Evolutionary conservation across 2,797 vertebrate species (phyloP).

Genomic region (Lerista edwardsae): DNA sequence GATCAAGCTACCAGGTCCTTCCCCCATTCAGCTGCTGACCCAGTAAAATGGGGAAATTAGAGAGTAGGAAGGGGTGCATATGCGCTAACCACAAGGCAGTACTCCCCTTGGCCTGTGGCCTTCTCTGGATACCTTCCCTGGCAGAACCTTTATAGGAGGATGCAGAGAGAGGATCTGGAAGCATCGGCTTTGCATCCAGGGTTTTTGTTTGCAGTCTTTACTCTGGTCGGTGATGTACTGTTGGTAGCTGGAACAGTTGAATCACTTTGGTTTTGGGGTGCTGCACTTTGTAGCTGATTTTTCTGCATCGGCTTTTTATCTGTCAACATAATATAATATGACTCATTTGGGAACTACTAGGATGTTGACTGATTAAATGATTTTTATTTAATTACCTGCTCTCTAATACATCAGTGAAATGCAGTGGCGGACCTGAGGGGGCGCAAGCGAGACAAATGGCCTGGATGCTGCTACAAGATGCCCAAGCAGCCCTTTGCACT

Average conservation of each 20-base stretch:
- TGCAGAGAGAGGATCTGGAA: conserved; percentile 15
- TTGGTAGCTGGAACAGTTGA: neutral
- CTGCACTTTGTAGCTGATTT: neutral
- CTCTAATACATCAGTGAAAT: neutral
- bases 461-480: neutral
- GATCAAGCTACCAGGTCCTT: no score
- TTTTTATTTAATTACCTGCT: neutral
- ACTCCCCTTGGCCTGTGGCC: no score
- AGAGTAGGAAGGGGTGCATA: no score
- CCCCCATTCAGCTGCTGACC: no score
- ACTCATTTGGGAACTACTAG: neutral
- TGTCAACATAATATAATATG: neutral
- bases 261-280: neutral
- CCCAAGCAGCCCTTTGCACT: no score
- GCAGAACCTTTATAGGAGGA: neutral
- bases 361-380: neutral
- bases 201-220: neutral
- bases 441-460: neutral
- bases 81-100: no score
- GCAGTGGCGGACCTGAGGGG: no score
- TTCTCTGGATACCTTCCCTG: neutral
- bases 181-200: neutral
- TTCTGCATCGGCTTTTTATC: neutral
- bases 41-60: no score
- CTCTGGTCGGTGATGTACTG: neutral